phyloP scores from a whole-genome alignment of 2,888 invertebrate species.

The Eumerus sabulonum region DNA sequence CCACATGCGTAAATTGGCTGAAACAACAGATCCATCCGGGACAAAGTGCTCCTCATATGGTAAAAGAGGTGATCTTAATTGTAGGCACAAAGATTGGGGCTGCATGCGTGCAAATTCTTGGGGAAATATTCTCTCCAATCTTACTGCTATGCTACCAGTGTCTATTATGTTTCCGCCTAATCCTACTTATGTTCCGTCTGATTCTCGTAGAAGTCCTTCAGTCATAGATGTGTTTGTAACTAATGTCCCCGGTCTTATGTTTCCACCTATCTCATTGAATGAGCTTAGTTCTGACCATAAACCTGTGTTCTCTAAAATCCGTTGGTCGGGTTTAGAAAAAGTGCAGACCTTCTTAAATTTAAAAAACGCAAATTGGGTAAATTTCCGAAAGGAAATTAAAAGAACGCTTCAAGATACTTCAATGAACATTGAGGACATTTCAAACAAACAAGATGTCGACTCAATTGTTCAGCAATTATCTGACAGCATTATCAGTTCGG shows the following conservation, averaged over 20 bases:
- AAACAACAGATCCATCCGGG: not conserved
- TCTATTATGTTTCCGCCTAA: conserved; percentile 6
- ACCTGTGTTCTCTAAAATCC: too few relatives aligned
- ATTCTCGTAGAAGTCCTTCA: conserved; percentile 10
- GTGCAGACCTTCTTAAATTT: too few relatives aligned
- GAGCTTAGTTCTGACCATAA: too few relatives aligned
- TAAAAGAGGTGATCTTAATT: conserved; percentile 20
- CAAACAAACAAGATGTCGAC: too few relatives aligned
- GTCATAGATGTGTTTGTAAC: conserved; percentile 14
- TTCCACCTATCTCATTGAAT: not conserved
- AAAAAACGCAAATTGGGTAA: too few relatives aligned
- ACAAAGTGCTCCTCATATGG: not conserved
- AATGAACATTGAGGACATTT: too few relatives aligned
- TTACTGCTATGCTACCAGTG: not conserved
- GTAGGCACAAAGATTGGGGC: conserved; percentile 11
- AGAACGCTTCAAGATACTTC: too few relatives aligned
- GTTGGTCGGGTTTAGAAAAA: too few relatives aligned
- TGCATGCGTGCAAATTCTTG: conserved; percentile 3
- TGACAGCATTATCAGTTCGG: too few relatives aligned
- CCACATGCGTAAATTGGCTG: too few relatives aligned
- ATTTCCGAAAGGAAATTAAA: too few relatives aligned
- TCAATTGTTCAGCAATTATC: too few relatives aligned
- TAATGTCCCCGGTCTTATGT: not conserved
- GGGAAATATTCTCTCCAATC: not conserved
- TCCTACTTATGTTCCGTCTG: conserved; percentile 14